Evolutionary conservation across 1,140 invertebrate genomes (phyloP).

Genomic region (Drosophila ficusphila): DNA sequence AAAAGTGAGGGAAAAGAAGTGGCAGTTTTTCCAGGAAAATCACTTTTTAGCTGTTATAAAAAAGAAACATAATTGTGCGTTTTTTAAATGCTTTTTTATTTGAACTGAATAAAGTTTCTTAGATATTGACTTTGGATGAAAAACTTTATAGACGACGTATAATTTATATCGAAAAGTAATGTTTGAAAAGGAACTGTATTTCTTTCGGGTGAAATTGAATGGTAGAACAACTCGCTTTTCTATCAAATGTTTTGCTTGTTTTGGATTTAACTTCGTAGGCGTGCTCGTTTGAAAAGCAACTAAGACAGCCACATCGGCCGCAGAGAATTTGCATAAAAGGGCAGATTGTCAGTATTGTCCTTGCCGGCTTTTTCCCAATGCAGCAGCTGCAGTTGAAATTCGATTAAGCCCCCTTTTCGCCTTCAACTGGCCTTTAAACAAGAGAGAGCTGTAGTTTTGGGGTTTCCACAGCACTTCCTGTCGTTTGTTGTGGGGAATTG

Average conservation of each 20-base stretch:
- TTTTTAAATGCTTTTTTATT: neutral
- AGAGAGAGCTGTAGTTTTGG: conserved; percentile 12
- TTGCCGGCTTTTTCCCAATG: conserved; percentile 21
- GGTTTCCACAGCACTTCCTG: neutral
- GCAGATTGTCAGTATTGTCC: conserved; percentile 56
- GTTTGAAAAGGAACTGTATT: no score
- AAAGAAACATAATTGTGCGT: neutral
- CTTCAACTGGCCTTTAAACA: conserved; percentile 36
- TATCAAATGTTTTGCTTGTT: no score
- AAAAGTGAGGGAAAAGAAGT: neutral
- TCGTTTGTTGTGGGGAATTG: conserved; percentile 1
- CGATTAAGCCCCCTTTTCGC: conserved; percentile 44
- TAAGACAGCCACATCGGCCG: conserved; percentile 47
- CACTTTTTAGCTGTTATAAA: conserved; percentile 6
- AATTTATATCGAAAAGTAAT: no score
- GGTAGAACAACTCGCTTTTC: no score
- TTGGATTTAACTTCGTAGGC: neutral
- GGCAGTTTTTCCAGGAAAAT: neutral
- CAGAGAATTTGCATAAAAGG: conserved; percentile 63
- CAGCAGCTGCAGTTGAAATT: conserved; percentile 50
- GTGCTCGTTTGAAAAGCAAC: conserved; percentile 27
- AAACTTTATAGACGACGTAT: neutral
- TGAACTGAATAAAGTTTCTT: neutral
- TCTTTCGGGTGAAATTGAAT: no score
- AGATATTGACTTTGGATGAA: neutral